Evolutionary conservation across 1,140 invertebrate species (phyloP), one percentile per base, ranked within the genome.

Genomic region (Drosophila pandora): DNA sequence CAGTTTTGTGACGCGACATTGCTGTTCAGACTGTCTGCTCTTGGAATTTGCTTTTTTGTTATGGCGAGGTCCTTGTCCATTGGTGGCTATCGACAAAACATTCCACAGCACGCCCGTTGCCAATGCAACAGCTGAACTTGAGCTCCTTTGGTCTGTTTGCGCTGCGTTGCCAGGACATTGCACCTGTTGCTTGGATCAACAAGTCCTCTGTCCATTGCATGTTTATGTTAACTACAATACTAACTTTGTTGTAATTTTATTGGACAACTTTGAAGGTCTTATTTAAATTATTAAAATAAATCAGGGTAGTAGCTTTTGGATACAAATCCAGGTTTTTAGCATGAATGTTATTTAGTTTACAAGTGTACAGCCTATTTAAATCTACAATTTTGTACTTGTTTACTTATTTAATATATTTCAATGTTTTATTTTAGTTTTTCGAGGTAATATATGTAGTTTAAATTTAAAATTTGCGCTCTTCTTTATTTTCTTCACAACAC

Each of bases 111-210:
- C 59, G 25, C 25, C 52, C 75, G 82, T 87, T 87, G 62, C 78
- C 82, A 82, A 87, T 87, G 83, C 82, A 87, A 87, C 82, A 87
- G 82, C 83, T 87, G 78, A 87, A 87, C 82, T 87, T 87, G 83
- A 82, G 82, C 82, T 70, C 58, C 45, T 64, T 68, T 76, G 49
- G 50, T 43, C 67, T 88, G 78, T 87, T 87, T 82, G 62, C 59
- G 43, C 58, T 13, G 41, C 48, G 82, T 87, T 87, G 83, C 83
- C 57, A 87, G 61, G 82, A 61, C 74, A 76, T 65, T 49, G 8
- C 10, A 76, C 78, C 59, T 85, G 82, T 88, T 85, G 82, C 74
- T 61, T 10, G 9, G 49, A 1, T 63, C 82, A 87, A 84, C 81
- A 84, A 77, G 81, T 85, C 10, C 10, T 0, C 21, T 2, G 6